phyloP scores from a whole-genome alignment of 2,888 invertebrate species.

The Danaus chrysippus region DNA sequence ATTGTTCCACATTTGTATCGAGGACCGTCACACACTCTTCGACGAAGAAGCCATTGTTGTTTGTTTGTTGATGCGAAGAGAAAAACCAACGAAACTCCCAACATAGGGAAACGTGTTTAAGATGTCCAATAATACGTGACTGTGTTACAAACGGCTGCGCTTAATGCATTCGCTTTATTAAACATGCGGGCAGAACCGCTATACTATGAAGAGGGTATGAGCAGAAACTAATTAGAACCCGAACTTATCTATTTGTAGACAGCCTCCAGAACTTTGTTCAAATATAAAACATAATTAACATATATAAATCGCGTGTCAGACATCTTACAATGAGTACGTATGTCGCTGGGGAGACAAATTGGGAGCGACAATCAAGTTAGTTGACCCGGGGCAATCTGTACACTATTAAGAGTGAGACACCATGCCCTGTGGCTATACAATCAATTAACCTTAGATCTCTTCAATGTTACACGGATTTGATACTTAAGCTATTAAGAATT shows the following conservation, averaged over 20 bases:
- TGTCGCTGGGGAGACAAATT: slow-evolving; percentile 62
- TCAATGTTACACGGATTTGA: not conserved
- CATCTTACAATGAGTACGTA: slow-evolving; percentile 9
- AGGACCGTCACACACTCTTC: slow-evolving; percentile 64
- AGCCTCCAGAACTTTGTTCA: slow-evolving; percentile 50
- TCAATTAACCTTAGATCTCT: slow-evolving; percentile 3
- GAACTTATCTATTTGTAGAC: slow-evolving; percentile 43
- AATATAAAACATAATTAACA: slow-evolving; percentile 1
- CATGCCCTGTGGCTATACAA: slow-evolving; percentile 6
- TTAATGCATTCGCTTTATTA: slow-evolving; percentile 52
- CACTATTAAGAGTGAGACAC: slow-evolving; percentile 26
- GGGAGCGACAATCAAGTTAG: slow-evolving; percentile 74
- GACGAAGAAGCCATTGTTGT: slow-evolving; percentile 73
- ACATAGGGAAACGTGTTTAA: slow-evolving; percentile 47
- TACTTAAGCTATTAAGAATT: not conserved
- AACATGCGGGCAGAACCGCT: slow-evolving; percentile 60
- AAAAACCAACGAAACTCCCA: slow-evolving; percentile 68
- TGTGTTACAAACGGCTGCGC: slow-evolving; percentile 17
- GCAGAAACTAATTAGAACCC: slow-evolving; percentile 46
- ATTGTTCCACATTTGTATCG: slow-evolving; percentile 73
- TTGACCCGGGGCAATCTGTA: slow-evolving; percentile 54
- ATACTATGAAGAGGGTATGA: slow-evolving; percentile 58
- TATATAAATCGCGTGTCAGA: not conserved
- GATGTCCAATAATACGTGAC: slow-evolving; percentile 24
- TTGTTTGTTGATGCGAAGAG: slow-evolving; percentile 62